Percentiles rank a stretch among this genome's conserved stretches.
Evolutionary conservation across 2,113 vertebrate genomes (phyloP).

Genomic region (Gorsachius goisagi): DNA sequence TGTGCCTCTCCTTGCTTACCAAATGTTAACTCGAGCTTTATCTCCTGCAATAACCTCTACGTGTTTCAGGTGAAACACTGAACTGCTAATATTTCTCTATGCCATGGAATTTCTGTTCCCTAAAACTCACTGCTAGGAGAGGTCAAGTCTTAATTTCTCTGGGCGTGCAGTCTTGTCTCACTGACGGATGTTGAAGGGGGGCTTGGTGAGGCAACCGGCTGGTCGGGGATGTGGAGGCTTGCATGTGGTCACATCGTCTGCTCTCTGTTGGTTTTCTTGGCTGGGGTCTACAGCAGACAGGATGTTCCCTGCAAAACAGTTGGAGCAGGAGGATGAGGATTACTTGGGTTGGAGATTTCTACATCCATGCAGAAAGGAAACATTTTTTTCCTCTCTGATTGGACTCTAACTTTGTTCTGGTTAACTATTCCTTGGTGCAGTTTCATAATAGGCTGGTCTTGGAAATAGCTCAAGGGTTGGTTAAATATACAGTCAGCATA

Average conservation of each 20-base stretch:
- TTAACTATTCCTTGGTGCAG: neutral
- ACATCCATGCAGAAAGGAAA: neutral
- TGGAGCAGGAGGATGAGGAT: neutral
- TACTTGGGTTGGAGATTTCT: neutral
- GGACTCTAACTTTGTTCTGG: neutral
- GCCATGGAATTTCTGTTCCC: neutral
- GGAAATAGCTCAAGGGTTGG: neutral
- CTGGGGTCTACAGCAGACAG: rapidly evolving
- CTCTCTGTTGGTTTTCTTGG: neutral
- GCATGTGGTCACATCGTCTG: rapidly evolving
- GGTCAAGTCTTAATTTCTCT: neutral
- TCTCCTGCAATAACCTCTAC: neutral
- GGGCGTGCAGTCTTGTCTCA: rapidly evolving
- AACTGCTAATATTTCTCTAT: neutral
- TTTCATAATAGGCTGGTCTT: neutral
- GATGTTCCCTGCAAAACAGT: neutral
- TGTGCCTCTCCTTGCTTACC: neutral
- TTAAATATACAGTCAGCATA: neutral
- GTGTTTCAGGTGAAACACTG: neutral
- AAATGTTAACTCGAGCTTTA: neutral
- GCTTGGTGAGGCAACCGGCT: neutral
- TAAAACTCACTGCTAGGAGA: neutral
- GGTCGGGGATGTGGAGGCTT: rapidly evolving
- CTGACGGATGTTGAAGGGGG: rapidly evolving
- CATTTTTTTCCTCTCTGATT: neutral